Base-by-base conservation (phyloP, 2,888 invertebrate species). In the Unio pictorum region DNA sequence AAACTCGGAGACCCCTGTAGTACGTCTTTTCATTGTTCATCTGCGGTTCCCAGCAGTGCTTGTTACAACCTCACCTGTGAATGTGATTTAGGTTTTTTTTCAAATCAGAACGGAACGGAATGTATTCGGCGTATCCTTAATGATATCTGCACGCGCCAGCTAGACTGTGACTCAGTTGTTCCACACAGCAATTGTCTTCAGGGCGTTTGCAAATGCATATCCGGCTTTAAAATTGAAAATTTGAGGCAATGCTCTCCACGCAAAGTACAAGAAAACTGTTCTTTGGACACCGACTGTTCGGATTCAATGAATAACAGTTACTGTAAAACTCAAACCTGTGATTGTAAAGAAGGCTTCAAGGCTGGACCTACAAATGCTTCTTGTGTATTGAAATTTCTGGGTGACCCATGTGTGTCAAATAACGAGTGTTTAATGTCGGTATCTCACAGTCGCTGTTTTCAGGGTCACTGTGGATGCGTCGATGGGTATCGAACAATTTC, bases 11-110 rank as follows among this genome's bases (percentile, higher is more conserved):
- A 82, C 63, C 11, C 60, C 8, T 81, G 81, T 61, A 26, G 55
- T 6, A 28, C 67, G 18, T 63, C 77, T 20, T 58, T 66, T 1
- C 77, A 80, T 55, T 82, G 82, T 59, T 26, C n/a, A 45, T 69
- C 75, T 56, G 75, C 78, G 1, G 71, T 81, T 62, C 23, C 15
- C 8, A 65, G 73, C 57, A 76, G 71, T 28, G 66, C 66, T 45
- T 79, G 79, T 66, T 63, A 58, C 0, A 55, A 56, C 17, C 66
- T 66, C n/a, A 26, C 26, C 3, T 79, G 79, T 59, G 17, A 18
- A 7, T 79, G 79, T 65, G 45, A 67, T 55, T 68, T 55, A 3
- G 79, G 79, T 20, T 74, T 64, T 57, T 71, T 65, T 30, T 61
- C 30, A 17, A 20, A 61, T 23, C 15, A 56, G 8, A 64, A 72